Conservation (phyloP, 2,888 invertebrate species). For the Lottia gigantea region DNA sequence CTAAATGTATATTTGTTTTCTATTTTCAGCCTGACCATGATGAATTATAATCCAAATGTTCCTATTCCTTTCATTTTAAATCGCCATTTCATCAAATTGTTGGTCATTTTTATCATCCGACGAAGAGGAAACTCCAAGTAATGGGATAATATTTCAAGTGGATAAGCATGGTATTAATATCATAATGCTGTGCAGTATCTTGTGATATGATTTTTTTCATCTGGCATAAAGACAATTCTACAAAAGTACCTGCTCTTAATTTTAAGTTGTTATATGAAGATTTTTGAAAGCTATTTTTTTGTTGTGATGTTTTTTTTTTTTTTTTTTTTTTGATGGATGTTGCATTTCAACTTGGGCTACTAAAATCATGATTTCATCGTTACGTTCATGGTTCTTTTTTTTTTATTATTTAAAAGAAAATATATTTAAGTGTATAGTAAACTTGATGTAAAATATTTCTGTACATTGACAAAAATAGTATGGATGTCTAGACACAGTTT, state of each 20-base stretch:
- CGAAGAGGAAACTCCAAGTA: no score
- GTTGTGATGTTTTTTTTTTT: neutral
- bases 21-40: conserved; percentile 28
- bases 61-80: no score
- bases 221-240: no score
- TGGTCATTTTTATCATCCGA: no score
- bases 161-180: no score
- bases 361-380: conserved; percentile 6
- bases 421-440: neutral
- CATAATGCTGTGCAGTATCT: no score
- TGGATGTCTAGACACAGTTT: neutral
- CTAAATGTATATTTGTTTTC: no score
- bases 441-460: conserved; percentile 10
- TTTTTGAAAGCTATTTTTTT: neutral
- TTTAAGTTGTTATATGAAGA: conserved; percentile 10
- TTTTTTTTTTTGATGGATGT: neutral
- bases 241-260: neutral
- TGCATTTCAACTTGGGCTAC: neutral
- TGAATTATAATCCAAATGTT: conserved; percentile 30
- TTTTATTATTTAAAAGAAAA: conserved; percentile 1
- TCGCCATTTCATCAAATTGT: no score
- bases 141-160: no score
- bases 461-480: neutral
- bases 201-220: no score
- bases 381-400: neutral